phyloP scores from a whole-genome alignment of 2,888 invertebrate genomes.

The Temnothorax unifasciatus region DNA sequence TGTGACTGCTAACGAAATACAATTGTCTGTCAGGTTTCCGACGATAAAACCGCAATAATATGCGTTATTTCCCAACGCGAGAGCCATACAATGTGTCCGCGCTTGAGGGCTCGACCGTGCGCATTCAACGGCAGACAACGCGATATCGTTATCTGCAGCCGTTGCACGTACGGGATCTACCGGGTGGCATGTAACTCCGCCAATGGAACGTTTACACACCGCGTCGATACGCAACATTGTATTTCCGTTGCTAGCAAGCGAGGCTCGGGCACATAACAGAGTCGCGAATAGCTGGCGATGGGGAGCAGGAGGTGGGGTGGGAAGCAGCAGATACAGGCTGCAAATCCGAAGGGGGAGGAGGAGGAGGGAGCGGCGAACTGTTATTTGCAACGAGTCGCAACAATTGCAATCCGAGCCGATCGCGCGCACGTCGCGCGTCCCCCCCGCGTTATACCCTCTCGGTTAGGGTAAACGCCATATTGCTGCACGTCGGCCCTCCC shows the following conservation, averaged over 20 bases:
- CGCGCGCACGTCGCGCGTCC: slow-evolving; percentile 57
- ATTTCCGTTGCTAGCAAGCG: slow-evolving; percentile 46
- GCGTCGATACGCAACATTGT: slow-evolving; percentile 44
- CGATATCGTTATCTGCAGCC: slow-evolving; percentile 48
- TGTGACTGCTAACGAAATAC: not conserved
- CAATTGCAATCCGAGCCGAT: slow-evolving; percentile 81
- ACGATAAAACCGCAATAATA: slow-evolving; percentile 1
- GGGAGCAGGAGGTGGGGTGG: not conserved
- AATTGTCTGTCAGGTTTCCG: not conserved
- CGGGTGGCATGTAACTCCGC: slow-evolving; percentile 31
- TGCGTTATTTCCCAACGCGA: slow-evolving; percentile 15
- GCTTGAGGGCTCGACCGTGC: not conserved
- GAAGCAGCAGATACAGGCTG: not conserved
- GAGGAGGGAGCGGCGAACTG: slow-evolving; percentile 66
- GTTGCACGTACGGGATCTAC: slow-evolving; percentile 49
- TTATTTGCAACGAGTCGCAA: slow-evolving; percentile 84
- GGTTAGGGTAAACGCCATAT: slow-evolving; percentile 76
- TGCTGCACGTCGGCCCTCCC: slow-evolving; percentile 60
- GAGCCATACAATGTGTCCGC: not conserved
- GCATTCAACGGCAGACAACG: slow-evolving; percentile 18
- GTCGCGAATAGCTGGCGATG: slow-evolving; percentile 7
- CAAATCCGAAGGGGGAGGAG: slow-evolving; percentile 14
- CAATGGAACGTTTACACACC: slow-evolving; percentile 33
- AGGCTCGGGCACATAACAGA: slow-evolving; percentile 16
- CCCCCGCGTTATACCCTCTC: slow-evolving; percentile 47